Conservation (phyloP, 1,140 invertebrate genomes). For the Aphidius ervi region DNA sequence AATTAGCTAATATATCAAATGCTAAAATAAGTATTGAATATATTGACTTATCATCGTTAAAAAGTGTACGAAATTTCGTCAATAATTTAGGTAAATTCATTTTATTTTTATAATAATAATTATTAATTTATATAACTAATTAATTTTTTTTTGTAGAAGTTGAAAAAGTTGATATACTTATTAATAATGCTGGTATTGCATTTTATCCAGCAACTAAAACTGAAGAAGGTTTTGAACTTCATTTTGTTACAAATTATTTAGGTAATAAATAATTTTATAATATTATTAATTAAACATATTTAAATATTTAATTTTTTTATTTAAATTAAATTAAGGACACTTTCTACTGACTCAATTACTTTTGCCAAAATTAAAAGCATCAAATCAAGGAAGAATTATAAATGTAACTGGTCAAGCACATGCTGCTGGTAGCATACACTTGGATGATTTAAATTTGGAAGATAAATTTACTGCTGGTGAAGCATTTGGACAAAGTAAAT, state of each 20-base stretch:
- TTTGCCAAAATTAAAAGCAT: conserved; percentile 56
- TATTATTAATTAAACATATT: conserved; percentile 4
- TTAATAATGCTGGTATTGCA: conserved; percentile 73
- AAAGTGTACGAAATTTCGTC: conserved; percentile 62
- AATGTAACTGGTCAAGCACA: conserved; percentile 65
- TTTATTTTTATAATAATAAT: conserved; percentile 23
- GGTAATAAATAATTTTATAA: conserved; percentile 26
- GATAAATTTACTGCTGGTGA: conserved; percentile 56
- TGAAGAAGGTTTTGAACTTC: conserved; percentile 63
- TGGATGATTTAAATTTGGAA: conserved; percentile 57
- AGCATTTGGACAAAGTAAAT: conserved; percentile 63
- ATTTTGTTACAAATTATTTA: conserved; percentile 64
- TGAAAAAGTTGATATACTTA: conserved; percentile 64
- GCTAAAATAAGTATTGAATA: conserved; percentile 59
- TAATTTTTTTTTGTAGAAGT: conserved; percentile 37
- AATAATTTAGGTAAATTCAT: conserved; percentile 53
- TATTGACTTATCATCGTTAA: conserved; percentile 62
- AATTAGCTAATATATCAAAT: conserved; percentile 25
- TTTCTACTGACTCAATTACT: conserved; percentile 64
- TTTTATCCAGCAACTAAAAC: conserved; percentile 56
- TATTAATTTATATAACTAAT: conserved; percentile 41
- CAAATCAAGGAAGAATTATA: conserved; percentile 58
- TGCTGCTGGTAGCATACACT: conserved; percentile 53
- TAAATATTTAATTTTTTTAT: conserved; percentile 1
- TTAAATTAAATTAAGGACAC: conserved; percentile 45